phyloP scores from a whole-genome alignment of 2,888 invertebrate genomes.

The Nasonia oneida region DNA sequence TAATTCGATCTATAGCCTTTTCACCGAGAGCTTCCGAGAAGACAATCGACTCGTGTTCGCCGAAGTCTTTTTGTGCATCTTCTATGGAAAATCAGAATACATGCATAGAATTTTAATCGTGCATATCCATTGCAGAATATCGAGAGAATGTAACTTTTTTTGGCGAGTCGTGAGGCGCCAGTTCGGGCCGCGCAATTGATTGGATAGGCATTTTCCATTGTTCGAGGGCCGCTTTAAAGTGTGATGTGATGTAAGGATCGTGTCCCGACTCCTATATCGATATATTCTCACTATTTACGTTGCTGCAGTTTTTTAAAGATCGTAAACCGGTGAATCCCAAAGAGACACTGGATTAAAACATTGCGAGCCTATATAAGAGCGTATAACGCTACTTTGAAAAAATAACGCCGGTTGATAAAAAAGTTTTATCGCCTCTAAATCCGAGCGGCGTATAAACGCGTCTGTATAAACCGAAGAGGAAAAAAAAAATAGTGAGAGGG shows the following conservation, averaged over 20 bases:
- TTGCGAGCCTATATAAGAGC: neutral
- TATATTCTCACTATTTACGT: too few relatives aligned
- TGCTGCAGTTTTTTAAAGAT: too few relatives aligned
- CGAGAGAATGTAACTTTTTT: neutral
- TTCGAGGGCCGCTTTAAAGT: neutral
- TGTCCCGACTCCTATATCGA: neutral
- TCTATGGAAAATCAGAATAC: neutral
- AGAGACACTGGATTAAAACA: neutral
- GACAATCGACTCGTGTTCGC: neutral
- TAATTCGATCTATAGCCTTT: slow-evolving; percentile 9
- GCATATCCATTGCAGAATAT: neutral
- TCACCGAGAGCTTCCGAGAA: slow-evolving; percentile 6
- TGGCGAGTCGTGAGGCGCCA: neutral
- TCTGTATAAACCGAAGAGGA: neutral
- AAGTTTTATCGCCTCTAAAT: slow-evolving; percentile 5
- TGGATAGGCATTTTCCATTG: slow-evolving; percentile 4
- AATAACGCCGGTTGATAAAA: neutral
- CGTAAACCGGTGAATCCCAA: neutral
- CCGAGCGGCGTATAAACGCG: neutral
- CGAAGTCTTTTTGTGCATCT: neutral
- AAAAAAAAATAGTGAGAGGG: neutral
- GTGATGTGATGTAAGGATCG: neutral
- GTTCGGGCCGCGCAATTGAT: neutral
- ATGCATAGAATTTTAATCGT: neutral
- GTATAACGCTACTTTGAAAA: neutral